These are phyloP conservation scores for Callocephalon fimbriatum DNA, from an alignment of 2,113 vertebrate species.

Conservation along the genomic window DNA sequence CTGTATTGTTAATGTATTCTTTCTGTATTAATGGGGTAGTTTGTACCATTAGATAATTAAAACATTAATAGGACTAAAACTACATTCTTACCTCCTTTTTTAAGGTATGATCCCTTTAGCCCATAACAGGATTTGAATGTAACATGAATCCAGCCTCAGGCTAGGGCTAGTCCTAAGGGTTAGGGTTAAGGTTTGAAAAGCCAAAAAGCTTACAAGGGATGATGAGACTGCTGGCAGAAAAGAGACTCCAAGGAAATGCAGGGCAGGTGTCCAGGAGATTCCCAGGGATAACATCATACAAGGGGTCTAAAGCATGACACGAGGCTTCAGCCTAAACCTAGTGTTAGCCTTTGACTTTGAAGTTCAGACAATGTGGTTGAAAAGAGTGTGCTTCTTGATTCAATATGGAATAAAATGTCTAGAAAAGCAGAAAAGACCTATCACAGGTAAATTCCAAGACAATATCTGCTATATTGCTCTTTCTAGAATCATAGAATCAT, in stretches of 20 bases:
- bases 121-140: neutral
- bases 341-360: neutral
- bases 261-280: neutral
- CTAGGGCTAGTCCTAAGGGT: neutral
- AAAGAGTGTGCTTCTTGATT: neutral
- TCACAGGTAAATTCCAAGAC: neutral
- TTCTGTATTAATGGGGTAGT: neutral
- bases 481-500: neutral
- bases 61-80: neutral
- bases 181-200: neutral
- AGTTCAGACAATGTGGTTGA: neutral
- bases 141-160: neutral
- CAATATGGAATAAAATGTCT: neutral
- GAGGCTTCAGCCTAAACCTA: neutral
- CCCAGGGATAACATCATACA: neutral
- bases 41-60: neutral
- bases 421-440: neutral
- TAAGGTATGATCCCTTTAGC: neutral
- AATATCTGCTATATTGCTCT: neutral
- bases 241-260: neutral
- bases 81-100: neutral
- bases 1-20: neutral
- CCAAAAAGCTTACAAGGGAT: neutral
- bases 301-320: neutral
- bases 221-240: neutral